A percentile compares a stretch with the other conserved stretches of the same genome.
Evolutionary conservation across 2,797 vertebrate genomes (phyloP).

Genomic region (Cheirogaleus major): DNA sequence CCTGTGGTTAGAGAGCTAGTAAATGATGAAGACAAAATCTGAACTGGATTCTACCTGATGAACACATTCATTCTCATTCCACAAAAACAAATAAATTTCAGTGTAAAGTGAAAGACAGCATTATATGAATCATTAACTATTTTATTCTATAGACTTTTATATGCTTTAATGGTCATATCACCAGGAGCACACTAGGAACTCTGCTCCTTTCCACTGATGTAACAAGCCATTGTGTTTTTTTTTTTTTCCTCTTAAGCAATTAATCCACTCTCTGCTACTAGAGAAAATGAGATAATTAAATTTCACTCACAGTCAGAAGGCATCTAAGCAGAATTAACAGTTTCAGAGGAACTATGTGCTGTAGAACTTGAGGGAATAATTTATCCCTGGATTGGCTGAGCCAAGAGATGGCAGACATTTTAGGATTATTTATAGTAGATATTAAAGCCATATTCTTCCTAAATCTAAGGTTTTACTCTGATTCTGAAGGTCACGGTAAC

Average conservation of each 20-base stretch:
- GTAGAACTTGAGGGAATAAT: background rate
- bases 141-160: background rate
- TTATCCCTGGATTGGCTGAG: background rate
- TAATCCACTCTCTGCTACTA: constrained; percentile 45
- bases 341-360: constrained; percentile 44
- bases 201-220: background rate
- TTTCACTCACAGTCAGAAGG: constrained; percentile 56
- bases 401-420: constrained; percentile 2
- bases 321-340: constrained; percentile 49
- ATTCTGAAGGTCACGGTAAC: background rate
- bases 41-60: background rate
- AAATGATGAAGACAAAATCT: background rate
- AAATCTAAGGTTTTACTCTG: constrained; percentile 27
- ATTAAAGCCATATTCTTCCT: background rate
- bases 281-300: constrained; percentile 64
- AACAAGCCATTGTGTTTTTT: background rate
- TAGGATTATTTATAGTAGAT: constrained; percentile 41
- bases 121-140: background rate
- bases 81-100: background rate
- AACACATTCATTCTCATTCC: background rate
- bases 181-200: background rate
- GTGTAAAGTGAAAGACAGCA: background rate
- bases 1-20: background rate
- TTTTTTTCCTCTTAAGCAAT: constrained; percentile 43
- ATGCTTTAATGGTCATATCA: background rate